phyloP scores from a whole-genome alignment of 1,140 invertebrate species.

The Radopholus similis region DNA sequence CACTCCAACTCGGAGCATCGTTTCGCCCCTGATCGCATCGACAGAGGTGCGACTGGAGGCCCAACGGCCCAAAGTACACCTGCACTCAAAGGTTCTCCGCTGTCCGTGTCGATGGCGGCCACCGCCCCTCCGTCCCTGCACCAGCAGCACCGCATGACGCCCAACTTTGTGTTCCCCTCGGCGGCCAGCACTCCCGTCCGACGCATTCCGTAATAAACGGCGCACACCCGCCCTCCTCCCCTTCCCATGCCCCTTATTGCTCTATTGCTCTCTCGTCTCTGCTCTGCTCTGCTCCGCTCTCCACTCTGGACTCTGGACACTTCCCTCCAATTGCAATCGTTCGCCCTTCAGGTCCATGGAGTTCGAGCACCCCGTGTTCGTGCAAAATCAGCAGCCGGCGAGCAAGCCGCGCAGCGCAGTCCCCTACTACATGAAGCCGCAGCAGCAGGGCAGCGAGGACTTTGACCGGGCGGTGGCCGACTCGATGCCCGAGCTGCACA shows the following conservation, averaged over 20 bases:
- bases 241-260: no score
- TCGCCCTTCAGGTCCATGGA: constrained; percentile 53
- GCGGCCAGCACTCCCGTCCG: background rate
- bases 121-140: background rate
- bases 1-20: constrained; percentile 1
- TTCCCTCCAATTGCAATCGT: constrained; percentile 7
- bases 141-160: background rate
- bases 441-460: constrained; percentile 35
- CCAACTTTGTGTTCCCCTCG: constrained; percentile 1
- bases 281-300: no score
- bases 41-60: background rate
- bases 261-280: no score
- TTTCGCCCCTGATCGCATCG: background rate
- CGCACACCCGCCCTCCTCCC: constrained; percentile 27
- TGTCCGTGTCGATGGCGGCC: background rate
- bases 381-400: constrained; percentile 19
- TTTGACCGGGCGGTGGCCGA: constrained; percentile 51
- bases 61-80: no score
- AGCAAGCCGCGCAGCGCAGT: background rate
- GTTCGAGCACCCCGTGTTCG: constrained; percentile 55
- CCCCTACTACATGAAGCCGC: constrained; percentile 33
- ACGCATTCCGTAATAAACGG: constrained; percentile 9
- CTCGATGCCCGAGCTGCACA: constrained; percentile 53
- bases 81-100: background rate
- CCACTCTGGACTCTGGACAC: background rate